A percentile compares a stretch with the other conserved stretches of the same genome.
phyloP scores from a whole-genome alignment of 2,888 invertebrate species.

The Anorthoa munda region DNA sequence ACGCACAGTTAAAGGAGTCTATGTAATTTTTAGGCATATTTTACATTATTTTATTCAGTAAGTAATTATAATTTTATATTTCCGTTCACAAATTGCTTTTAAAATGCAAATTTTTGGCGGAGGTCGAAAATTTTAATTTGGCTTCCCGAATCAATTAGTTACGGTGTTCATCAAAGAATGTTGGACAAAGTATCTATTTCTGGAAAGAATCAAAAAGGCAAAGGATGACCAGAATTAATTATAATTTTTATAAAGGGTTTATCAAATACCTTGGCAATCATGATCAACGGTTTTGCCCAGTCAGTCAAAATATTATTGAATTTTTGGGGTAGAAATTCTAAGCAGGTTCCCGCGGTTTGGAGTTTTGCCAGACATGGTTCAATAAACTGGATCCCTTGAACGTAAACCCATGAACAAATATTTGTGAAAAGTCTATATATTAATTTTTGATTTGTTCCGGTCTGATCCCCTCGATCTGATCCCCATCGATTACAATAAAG shows the following conservation, averaged over 20 bases:
- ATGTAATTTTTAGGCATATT: background rate
- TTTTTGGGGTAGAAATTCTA: constrained; percentile 14
- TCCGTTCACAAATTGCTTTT: constrained; percentile 36
- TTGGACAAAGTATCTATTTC: constrained; percentile 12
- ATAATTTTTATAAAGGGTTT: background rate
- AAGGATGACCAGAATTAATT: constrained; percentile 19
- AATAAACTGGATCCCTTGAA: background rate
- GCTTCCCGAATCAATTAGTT: constrained; percentile 15
- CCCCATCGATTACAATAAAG: background rate
- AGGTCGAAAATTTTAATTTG: constrained; percentile 18
- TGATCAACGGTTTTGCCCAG: background rate
- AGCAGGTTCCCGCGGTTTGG: background rate
- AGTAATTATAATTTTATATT: constrained; percentile 28
- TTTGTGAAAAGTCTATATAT: background rate
- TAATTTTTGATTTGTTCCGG: too few species aligned
- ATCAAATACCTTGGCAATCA: background rate
- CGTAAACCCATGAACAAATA: background rate
- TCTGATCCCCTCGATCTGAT: too few species aligned
- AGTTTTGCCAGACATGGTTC: background rate
- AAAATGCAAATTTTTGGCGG: constrained; percentile 31
- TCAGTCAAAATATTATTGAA: background rate
- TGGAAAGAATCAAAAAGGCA: background rate
- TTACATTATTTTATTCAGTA: constrained; percentile 15
- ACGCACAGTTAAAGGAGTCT: background rate
- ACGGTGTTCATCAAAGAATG: constrained; percentile 19